Percentiles rank a stretch among this genome's conserved stretches.
Conservation (phyloP, 1,140 invertebrate genomes). For the Drosophila punjabiensis region DNA sequence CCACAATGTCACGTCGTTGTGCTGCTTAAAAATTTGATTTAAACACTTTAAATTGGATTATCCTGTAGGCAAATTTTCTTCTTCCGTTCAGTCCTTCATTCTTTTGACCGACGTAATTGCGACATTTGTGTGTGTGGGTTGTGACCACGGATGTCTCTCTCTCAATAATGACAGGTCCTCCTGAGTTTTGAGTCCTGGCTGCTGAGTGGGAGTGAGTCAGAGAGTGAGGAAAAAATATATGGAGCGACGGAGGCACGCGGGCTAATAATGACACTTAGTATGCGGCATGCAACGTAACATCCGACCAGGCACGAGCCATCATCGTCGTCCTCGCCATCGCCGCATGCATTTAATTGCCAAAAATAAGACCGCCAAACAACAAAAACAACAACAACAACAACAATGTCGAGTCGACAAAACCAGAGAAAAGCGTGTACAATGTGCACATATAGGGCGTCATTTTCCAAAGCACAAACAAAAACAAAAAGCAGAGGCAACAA, state of each 20-base stretch:
- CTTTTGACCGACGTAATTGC: slow-evolving; percentile 78
- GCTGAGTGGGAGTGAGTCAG: slow-evolving; percentile 3
- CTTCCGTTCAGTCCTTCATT: slow-evolving; percentile 39
- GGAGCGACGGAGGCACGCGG: slow-evolving; percentile 37
- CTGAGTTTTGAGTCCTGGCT: slow-evolving; percentile 32
- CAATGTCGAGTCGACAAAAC: slow-evolving; percentile 48
- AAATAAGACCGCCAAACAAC: slow-evolving; percentile 72
- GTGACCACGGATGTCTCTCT: slow-evolving; percentile 32
- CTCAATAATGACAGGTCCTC: slow-evolving; percentile 73
- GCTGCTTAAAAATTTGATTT: slow-evolving; percentile 84
- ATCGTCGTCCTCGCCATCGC: slow-evolving; percentile 71
- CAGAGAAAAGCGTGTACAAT: slow-evolving; percentile 74
- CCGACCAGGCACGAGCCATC: slow-evolving; percentile 79
- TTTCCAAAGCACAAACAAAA: slow-evolving; percentile 62
- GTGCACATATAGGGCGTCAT: slow-evolving; percentile 74
- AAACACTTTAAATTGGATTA: slow-evolving; percentile 85
- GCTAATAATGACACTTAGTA: slow-evolving; percentile 83
- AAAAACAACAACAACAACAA: slow-evolving; percentile 22
- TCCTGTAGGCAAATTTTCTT: slow-evolving; percentile 79
- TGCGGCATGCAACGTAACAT: slow-evolving; percentile 81
- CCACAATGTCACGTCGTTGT: slow-evolving; percentile 72
- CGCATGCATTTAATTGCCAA: slow-evolving; percentile 85
- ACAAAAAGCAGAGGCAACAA: slow-evolving; percentile 13
- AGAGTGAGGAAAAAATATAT: slow-evolving; percentile 37
- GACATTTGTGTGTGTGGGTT: slow-evolving; percentile 70